phyloP scores from a whole-genome alignment of 2,113 vertebrate species.

The Nicator chloris region DNA sequence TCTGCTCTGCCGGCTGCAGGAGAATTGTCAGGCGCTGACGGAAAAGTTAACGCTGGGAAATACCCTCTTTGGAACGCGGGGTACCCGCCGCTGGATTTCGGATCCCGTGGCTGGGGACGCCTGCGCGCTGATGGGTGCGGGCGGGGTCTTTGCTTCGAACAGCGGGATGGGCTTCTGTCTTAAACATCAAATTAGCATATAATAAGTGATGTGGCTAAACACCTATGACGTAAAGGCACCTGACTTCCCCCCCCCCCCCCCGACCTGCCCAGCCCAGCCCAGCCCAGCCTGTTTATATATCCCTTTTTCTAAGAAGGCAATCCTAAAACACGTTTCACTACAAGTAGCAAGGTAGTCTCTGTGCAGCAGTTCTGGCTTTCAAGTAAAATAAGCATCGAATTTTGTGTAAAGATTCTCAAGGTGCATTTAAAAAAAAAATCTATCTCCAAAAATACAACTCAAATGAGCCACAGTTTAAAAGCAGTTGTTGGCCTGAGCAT shows the following conservation, averaged over 20 bases:
- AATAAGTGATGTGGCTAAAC: too few relatives aligned
- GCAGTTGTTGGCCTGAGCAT: accelerated
- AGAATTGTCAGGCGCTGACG: constrained; percentile 75
- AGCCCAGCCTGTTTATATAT: background rate
- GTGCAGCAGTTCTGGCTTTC: background rate
- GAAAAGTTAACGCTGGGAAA: constrained; percentile 77
- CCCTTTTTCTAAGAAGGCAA: background rate
- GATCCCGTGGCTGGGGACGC: too few relatives aligned
- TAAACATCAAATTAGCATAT: background rate
- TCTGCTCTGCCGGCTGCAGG: constrained; percentile 77
- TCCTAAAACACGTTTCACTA: background rate
- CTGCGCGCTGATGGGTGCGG: background rate
- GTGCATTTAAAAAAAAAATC: background rate
- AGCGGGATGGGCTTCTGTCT: background rate
- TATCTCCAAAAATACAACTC: background rate
- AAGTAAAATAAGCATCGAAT: background rate
- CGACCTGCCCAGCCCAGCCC: too few relatives aligned
- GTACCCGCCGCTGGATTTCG: too few relatives aligned
- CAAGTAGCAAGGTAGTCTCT: background rate
- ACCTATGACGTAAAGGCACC: too few relatives aligned
- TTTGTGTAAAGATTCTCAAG: background rate
- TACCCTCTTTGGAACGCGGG: constrained; percentile 73
- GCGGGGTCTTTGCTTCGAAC: background rate
- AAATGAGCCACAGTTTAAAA: background rate
- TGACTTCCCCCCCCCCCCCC: background rate